Percentiles rank a stretch among this genome's conserved stretches.
Conservation (phyloP, 2,113 vertebrate species). For the Camelus dromedarius region DNA sequence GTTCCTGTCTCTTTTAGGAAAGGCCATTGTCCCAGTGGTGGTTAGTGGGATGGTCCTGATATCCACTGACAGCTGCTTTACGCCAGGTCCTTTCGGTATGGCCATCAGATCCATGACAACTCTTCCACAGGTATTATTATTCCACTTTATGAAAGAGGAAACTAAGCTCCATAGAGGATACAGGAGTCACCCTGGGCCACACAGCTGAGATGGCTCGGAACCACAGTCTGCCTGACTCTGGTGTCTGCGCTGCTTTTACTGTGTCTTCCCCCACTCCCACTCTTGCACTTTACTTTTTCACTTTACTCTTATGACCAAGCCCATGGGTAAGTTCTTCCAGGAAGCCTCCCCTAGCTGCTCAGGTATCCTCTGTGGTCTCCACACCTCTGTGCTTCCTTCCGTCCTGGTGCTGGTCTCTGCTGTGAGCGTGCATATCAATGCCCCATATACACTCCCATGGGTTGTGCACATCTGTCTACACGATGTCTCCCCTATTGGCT, state of each 20-base stretch:
- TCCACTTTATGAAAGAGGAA: background rate
- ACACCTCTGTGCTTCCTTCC: background rate
- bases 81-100: background rate
- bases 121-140: background rate
- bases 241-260: background rate
- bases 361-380: background rate
- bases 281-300: background rate
- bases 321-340: background rate
- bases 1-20: background rate
- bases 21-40: background rate
- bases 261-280: background rate
- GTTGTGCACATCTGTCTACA: background rate
- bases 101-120: background rate
- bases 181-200: background rate
- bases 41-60: background rate
- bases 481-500: background rate
- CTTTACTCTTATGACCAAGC: background rate
- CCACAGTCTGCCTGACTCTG: background rate
- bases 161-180: background rate
- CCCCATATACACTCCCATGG: rapidly evolving
- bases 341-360: background rate
- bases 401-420: background rate
- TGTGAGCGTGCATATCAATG: rapidly evolving
- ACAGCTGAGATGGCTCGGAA: background rate
- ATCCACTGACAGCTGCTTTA: background rate